Conservation (phyloP, 2,888 invertebrate genomes). For the Leptinotarsa peninsularis region DNA sequence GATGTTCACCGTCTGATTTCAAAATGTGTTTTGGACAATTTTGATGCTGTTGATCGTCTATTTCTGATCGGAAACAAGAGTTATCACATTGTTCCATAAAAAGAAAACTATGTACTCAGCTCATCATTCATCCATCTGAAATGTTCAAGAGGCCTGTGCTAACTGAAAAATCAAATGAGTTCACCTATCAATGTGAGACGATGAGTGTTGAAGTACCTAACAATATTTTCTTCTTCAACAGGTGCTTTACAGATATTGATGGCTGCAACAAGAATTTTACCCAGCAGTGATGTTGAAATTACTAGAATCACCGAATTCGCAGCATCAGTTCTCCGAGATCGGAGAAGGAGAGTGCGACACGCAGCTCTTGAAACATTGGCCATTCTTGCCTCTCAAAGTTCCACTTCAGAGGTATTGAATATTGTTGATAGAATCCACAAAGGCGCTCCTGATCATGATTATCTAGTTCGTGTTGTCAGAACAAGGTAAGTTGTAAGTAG, state of each 20-base stretch:
- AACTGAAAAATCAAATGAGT: no score
- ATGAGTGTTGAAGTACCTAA: no score
- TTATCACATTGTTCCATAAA: no score
- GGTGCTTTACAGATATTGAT: slow-evolving; percentile 68
- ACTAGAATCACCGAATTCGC: slow-evolving; percentile 60
- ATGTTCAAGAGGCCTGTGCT: no score
- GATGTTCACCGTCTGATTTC: no score
- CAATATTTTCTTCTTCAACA: slow-evolving; percentile 24
- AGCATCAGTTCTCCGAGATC: slow-evolving; percentile 65
- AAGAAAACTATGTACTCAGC: no score
- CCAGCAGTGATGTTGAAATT: slow-evolving; percentile 80
- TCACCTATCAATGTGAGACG: no score
- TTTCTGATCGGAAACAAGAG: no score
- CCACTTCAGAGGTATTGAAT: slow-evolving; percentile 73
- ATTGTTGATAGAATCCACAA: slow-evolving; percentile 69
- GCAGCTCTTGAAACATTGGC: slow-evolving; percentile 85
- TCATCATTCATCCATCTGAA: no score
- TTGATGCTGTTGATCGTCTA: no score
- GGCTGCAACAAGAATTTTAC: slow-evolving; percentile 81
- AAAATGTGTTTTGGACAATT: no score
- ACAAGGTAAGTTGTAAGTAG: slow-evolving; percentile 67
- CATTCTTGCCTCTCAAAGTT: slow-evolving; percentile 79
- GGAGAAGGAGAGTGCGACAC: slow-evolving; percentile 80
- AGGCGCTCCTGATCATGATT: slow-evolving; percentile 69
- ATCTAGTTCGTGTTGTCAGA: slow-evolving; percentile 78